Conservation (phyloP, 1,140 invertebrate genomes). For the Micrasema longulum region DNA sequence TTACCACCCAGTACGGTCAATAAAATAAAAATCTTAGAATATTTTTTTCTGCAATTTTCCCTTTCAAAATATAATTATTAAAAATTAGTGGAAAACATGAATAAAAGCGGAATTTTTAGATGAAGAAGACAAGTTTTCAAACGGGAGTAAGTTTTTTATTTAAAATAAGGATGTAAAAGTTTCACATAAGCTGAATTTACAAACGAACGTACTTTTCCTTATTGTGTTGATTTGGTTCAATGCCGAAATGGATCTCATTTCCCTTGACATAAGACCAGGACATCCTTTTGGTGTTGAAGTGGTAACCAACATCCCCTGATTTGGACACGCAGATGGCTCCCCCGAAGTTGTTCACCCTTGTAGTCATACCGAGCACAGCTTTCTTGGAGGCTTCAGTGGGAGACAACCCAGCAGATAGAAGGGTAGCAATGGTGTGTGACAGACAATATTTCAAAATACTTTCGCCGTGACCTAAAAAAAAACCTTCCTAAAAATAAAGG, state of each 20-base stretch:
- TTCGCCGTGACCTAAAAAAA: constrained; percentile 74
- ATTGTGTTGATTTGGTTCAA: constrained; percentile 55
- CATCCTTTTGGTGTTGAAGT: constrained; percentile 76
- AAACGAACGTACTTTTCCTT: not conserved
- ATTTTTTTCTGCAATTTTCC: too few relatives aligned
- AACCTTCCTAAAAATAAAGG: too few relatives aligned
- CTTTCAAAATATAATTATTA: too few relatives aligned
- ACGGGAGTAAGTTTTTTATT: too few relatives aligned
- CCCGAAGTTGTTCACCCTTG: constrained; percentile 71
- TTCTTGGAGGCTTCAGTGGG: constrained; percentile 69
- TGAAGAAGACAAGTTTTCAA: too few relatives aligned
- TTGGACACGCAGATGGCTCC: constrained; percentile 76
- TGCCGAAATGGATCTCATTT: constrained; percentile 69
- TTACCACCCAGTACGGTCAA: too few relatives aligned
- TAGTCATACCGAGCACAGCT: constrained; percentile 71
- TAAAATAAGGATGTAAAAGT: too few relatives aligned
- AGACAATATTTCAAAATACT: constrained; percentile 75
- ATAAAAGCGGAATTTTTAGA: too few relatives aligned
- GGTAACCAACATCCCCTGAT: constrained; percentile 72
- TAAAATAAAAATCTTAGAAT: too few relatives aligned
- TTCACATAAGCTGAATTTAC: too few relatives aligned
- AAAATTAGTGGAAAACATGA: too few relatives aligned
- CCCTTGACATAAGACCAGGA: constrained; percentile 75
- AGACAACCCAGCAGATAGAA: constrained; percentile 68
- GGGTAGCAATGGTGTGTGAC: constrained; percentile 71